Percentiles rank a stretch among this genome's conserved stretches.
phyloP scores from a whole-genome alignment of 2,888 invertebrate genomes.

The Homarus gammarus region DNA sequence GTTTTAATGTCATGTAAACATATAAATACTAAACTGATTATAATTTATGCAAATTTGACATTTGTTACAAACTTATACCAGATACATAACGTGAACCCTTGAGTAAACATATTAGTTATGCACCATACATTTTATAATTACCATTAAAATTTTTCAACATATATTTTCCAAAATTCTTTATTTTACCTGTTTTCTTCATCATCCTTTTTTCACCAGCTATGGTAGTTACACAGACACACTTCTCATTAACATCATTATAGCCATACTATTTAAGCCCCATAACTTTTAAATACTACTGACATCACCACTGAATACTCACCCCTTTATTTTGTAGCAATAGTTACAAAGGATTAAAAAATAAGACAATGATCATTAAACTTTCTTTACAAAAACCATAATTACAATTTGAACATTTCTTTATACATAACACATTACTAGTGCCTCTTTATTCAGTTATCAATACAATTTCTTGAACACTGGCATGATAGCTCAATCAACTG shows the following conservation, averaged over 20 bases:
- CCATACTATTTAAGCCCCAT: neutral
- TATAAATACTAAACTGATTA: too few relatives aligned
- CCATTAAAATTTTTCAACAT: too few relatives aligned
- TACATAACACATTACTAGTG: constrained; percentile 9
- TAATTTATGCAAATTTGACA: too few relatives aligned
- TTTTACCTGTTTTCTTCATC: neutral
- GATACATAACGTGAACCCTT: too few relatives aligned
- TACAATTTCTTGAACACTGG: neutral
- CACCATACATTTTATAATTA: too few relatives aligned
- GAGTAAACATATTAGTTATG: too few relatives aligned
- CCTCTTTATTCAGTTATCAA: neutral
- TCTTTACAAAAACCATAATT: constrained; percentile 38
- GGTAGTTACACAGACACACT: neutral
- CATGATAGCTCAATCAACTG: neutral
- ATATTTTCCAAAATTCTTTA: too few relatives aligned
- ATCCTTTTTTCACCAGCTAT: neutral
- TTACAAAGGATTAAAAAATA: neutral
- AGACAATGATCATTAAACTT: neutral
- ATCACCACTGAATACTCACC: neutral
- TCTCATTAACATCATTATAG: neutral
- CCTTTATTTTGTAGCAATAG: neutral
- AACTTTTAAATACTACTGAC: neutral
- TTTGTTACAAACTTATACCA: too few relatives aligned
- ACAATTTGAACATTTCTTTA: constrained; percentile 31
- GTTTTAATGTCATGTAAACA: too few relatives aligned